These are phyloP conservation scores for Torymus tubicola DNA, from an alignment of 2,888 invertebrate genomes.

Conservation along the genomic window DNA sequence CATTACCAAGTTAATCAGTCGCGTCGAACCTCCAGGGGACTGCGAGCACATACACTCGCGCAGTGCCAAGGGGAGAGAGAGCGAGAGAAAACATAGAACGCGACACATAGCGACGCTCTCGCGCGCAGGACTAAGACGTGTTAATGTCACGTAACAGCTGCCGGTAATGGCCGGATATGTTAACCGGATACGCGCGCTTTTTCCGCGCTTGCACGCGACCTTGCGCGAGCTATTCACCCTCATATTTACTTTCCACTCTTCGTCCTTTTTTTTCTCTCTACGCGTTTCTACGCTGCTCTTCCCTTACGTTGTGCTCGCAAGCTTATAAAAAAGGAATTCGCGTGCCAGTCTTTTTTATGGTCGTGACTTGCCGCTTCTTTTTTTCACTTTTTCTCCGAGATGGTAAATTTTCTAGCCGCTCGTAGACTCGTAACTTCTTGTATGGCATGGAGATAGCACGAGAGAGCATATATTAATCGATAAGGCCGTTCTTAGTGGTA, in stretches of 20 bases:
- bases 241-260: conserved; percentile 9
- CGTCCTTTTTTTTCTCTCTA: neutral
- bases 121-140: conserved; percentile 65
- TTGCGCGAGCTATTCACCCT: neutral
- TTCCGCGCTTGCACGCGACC: conserved; percentile 11
- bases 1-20: conserved; percentile 68
- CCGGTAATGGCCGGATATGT: conserved; percentile 50
- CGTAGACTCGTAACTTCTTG: too few relatives aligned
- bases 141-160: conserved; percentile 69
- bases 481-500: too few relatives aligned
- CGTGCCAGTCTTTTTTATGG: too few relatives aligned
- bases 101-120: too few relatives aligned
- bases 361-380: too few relatives aligned
- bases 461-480: too few relatives aligned
- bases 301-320: neutral
- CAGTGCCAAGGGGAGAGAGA: neutral
- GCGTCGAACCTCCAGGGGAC: conserved; percentile 59
- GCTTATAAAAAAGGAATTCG: too few relatives aligned
- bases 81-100: neutral
- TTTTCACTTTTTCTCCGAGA: too few relatives aligned
- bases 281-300: neutral
- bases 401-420: too few relatives aligned
- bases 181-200: conserved; percentile 2
- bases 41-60: neutral
- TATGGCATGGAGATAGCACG: too few relatives aligned